phyloP scores from a whole-genome alignment of 2,113 vertebrate species.

The Anthoscopus minutus region DNA sequence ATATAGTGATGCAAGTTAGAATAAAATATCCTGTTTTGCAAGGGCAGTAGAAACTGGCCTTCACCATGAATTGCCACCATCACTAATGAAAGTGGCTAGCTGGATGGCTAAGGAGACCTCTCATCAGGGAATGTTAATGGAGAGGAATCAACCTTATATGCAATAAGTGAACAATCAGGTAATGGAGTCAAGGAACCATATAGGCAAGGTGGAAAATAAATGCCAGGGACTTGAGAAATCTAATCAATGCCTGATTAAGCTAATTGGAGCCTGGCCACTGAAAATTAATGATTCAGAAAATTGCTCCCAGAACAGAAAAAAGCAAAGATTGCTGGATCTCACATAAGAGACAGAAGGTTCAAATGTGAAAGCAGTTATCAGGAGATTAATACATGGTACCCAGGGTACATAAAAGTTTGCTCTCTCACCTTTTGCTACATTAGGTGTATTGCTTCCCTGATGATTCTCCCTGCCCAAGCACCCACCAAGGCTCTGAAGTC shows the following conservation, averaged over 20 bases:
- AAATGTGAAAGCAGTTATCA: slow-evolving; percentile 57
- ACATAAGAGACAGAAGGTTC: slow-evolving; percentile 44
- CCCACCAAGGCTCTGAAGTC: slow-evolving; percentile 20
- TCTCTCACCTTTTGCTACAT: slow-evolving; percentile 9
- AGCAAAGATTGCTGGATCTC: slow-evolving; percentile 43
- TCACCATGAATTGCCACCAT: background rate
- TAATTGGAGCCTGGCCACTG: slow-evolving; percentile 66
- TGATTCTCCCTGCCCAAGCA: background rate
- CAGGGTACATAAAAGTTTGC: slow-evolving; percentile 28
- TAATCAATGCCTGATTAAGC: slow-evolving; percentile 69
- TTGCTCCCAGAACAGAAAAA: slow-evolving; percentile 56
- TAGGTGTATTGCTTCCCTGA: slow-evolving; percentile 1
- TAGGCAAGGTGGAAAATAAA: slow-evolving; percentile 67
- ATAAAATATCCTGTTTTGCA: background rate
- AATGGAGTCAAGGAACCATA: slow-evolving; percentile 61
- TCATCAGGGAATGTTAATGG: slow-evolving; percentile 53
- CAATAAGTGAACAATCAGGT: slow-evolving; percentile 60
- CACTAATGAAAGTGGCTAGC: slow-evolving; percentile 54
- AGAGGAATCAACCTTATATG: slow-evolving; percentile 45
- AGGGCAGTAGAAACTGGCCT: slow-evolving; percentile 6
- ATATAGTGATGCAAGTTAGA: background rate
- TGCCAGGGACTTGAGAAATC: slow-evolving; percentile 60
- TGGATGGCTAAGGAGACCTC: slow-evolving; percentile 50
- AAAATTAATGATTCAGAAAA: slow-evolving; percentile 71
- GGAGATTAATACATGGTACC: slow-evolving; percentile 51